Evolutionary conservation across 2,888 invertebrate genomes (phyloP).

Genomic region (Chrysomela aeneicollis): DNA sequence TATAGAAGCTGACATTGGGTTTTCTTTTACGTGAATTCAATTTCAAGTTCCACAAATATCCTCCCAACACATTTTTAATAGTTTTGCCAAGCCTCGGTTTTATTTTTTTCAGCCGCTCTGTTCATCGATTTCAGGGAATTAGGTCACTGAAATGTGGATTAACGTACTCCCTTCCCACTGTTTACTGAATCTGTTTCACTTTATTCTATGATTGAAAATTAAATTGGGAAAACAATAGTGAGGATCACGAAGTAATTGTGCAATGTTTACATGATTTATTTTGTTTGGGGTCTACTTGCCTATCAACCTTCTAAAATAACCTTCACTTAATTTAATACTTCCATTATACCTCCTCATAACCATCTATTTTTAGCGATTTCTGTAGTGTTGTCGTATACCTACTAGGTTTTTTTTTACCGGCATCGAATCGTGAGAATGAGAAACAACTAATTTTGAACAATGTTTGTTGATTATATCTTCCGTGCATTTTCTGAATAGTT

Average conservation of each 20-base stretch:
- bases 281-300: constrained; percentile 7
- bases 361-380: neutral
- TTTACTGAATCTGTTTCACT: too few relatives aligned
- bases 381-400: neutral
- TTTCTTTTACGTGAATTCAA: neutral
- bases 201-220: too few relatives aligned
- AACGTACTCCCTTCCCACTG: neutral
- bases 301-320: constrained; percentile 21
- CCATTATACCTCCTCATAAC: neutral
- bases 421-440: neutral
- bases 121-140: neutral
- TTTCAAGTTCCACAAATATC: neutral
- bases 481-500: too few relatives aligned
- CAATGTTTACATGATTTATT: too few relatives aligned
- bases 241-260: too few relatives aligned
- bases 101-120: neutral
- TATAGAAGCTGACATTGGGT: neutral
- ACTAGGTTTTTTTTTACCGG: neutral
- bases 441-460: constrained; percentile 1
- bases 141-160: neutral
- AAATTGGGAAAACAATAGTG: too few relatives aligned
- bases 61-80: neutral
- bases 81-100: neutral
- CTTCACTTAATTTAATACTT: constrained; percentile 16
- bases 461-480: too few relatives aligned